phyloP scores from a whole-genome alignment of 2,797 vertebrate genomes.

The Sebastes iracundus region DNA sequence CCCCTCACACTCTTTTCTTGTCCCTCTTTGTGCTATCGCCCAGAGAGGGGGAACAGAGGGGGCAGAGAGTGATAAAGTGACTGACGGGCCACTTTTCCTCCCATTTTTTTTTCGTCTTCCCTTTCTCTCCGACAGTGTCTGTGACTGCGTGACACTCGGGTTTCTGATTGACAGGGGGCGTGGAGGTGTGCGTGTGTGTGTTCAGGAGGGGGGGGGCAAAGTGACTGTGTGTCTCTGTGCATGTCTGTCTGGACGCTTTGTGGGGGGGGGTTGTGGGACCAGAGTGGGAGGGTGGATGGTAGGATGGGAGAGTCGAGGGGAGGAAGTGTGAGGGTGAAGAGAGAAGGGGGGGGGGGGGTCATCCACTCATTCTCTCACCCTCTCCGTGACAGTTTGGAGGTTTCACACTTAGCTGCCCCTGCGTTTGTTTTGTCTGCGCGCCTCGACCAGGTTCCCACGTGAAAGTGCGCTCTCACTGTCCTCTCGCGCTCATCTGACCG shows the following conservation, averaged over 20 bases:
- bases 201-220: slow-evolving; percentile 15
- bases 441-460: slow-evolving; percentile 82
- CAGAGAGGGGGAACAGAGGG: slow-evolving; percentile 43
- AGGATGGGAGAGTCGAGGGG: slow-evolving; percentile 53
- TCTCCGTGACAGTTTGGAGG: slow-evolving; percentile 82
- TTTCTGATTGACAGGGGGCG: slow-evolving; percentile 75
- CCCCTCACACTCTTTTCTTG: slow-evolving; percentile 49
- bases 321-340: slow-evolving; percentile 54
- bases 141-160: slow-evolving; percentile 65
- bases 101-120: slow-evolving; percentile 48
- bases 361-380: slow-evolving; percentile 59
- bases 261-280: slow-evolving; percentile 55
- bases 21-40: slow-evolving; percentile 50
- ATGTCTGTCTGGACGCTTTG: slow-evolving; percentile 72
- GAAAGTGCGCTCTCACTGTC: slow-evolving; percentile 78
- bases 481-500: slow-evolving; percentile 65
- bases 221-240: slow-evolving; percentile 58
- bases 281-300: slow-evolving; percentile 36
- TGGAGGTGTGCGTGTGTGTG: slow-evolving; percentile 54
- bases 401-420: slow-evolving; percentile 82
- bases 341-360: slow-evolving; percentile 23
- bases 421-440: slow-evolving; percentile 76
- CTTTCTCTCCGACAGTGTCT: slow-evolving; percentile 53
- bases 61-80: slow-evolving; percentile 65
- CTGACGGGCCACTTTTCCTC: slow-evolving; percentile 67